Percentiles rank a stretch among this genome's conserved stretches.
Conservation (phyloP, 1,140 invertebrate genomes). For the Drosophila persimilis region DNA sequence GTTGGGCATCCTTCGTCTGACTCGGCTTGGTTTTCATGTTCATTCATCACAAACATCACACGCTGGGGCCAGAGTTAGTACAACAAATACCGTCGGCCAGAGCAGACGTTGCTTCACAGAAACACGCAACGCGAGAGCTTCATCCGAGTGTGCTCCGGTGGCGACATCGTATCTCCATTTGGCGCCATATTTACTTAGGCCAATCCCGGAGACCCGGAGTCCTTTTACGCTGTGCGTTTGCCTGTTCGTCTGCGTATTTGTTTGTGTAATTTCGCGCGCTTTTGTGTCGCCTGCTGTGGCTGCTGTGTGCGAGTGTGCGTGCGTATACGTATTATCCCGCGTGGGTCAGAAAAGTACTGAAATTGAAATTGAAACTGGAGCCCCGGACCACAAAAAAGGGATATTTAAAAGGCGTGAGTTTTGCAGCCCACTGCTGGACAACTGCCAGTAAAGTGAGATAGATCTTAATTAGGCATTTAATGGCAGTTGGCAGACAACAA, state of each 20-base stretch:
- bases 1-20: constrained; percentile 45
- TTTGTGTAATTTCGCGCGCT: constrained; percentile 73
- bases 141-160: constrained; percentile 11
- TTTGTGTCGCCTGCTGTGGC: constrained; percentile 61
- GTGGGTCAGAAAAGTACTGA: constrained; percentile 17
- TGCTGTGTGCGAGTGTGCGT: constrained; percentile 19
- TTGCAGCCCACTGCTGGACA: constrained; percentile 67
- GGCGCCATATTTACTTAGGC: constrained; percentile 70
- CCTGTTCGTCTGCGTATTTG: constrained; percentile 28
- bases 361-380: no score
- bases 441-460: constrained; percentile 54
- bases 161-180: constrained; percentile 55
- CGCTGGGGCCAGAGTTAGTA: constrained; percentile 43
- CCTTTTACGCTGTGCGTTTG: constrained; percentile 22
- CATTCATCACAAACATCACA: constrained; percentile 62
- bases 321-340: neutral
- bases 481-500: constrained; percentile 69
- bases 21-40: constrained; percentile 26
- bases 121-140: constrained; percentile 13
- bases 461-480: constrained; percentile 72
- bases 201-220: constrained; percentile 45
- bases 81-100: constrained; percentile 64
- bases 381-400: constrained; percentile 3
- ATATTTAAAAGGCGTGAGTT: constrained; percentile 54
- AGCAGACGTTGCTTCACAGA: constrained; percentile 46